Base-by-base conservation (phyloP, 2,797 vertebrate species). In the Spea hammondii region DNA sequence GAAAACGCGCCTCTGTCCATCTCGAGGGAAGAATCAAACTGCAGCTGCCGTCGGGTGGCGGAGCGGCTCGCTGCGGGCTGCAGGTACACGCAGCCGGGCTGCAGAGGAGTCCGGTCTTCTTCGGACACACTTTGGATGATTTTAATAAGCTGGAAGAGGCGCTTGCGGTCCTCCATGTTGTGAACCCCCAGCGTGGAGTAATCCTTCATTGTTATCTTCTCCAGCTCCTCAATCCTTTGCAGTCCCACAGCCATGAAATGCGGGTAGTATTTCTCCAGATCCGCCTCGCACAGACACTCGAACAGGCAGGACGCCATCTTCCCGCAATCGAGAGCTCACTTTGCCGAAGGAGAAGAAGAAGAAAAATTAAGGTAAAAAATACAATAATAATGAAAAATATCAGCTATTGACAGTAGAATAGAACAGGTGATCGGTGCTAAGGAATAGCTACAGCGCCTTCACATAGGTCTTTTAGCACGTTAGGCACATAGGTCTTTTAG, bases 141-240 rank as follows among this genome's bases (percentile, higher is more conserved):
- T 83, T 92, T 92, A 80, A 95, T 88, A 65, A 98, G 92, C 57
- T 93, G 91, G 84, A 94, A 95, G 71, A 98, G 94, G 11, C 90
- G 91, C 82, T 91, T 93, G 49, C 92, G 91, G 85, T 97, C 95
- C 5, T 92, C 92, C 92, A 92, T 91, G 65, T 90, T 90, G 11
- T 82, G 84, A 14, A 97, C 85, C n/a, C 95, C 95, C n/a, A 97
- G 84, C 72, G 84, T 89, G 71, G 91, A 84, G 50, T 93, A 96
- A 86, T 97, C 95, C 77, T 92, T 93, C 87, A 92, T 90, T 32
- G 93, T 92, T 83, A 97, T 83, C 5, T 85, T 83, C 49, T 90
- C 91, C 79, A 97, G 92, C 59, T 96, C 93, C 62, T 91, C 90
- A 54, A 92, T 88, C 78, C 85, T 89, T 72, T 86, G 84, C 83